These are phyloP conservation scores for Sesamia inferens DNA, from an alignment of 2,888 invertebrate genomes.

Conservation along the genomic window DNA sequence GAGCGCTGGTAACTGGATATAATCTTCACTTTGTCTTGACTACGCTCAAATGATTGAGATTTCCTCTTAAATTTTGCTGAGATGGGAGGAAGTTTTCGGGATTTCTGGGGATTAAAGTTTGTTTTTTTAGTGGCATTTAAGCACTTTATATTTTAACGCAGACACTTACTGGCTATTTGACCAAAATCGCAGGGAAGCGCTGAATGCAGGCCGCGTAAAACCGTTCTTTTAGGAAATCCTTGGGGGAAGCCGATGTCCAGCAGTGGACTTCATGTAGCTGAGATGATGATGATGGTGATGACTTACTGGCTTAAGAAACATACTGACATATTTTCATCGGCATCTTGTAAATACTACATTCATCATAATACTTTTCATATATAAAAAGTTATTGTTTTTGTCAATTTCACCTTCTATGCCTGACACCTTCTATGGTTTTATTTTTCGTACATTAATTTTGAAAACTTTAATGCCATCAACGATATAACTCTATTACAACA, in stretches of 20 bases:
- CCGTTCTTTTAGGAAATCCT: no score
- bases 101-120: conserved; percentile 9
- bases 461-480: no score
- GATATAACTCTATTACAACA: conserved; percentile 8
- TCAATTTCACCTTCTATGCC: no score
- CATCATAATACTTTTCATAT: background rate
- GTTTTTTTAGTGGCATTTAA: background rate
- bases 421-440: no score
- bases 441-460: no score
- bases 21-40: conserved; percentile 57
- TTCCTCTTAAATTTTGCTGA: conserved; percentile 38
- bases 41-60: conserved; percentile 44
- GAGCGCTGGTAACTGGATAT: conserved; percentile 60
- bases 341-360: background rate
- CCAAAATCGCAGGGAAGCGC: no score
- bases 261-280: no score
- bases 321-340: background rate
- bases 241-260: no score
- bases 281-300: no score
- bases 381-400: no score
- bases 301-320: background rate
- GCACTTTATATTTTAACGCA: background rate
- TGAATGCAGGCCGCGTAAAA: no score
- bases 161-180: background rate
- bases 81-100: background rate